A percentile compares a stretch with the other conserved stretches of the same genome.
Evolutionary conservation across 2,888 invertebrate species (phyloP).

Genomic region (Ptycholaimellus sp.): DNA sequence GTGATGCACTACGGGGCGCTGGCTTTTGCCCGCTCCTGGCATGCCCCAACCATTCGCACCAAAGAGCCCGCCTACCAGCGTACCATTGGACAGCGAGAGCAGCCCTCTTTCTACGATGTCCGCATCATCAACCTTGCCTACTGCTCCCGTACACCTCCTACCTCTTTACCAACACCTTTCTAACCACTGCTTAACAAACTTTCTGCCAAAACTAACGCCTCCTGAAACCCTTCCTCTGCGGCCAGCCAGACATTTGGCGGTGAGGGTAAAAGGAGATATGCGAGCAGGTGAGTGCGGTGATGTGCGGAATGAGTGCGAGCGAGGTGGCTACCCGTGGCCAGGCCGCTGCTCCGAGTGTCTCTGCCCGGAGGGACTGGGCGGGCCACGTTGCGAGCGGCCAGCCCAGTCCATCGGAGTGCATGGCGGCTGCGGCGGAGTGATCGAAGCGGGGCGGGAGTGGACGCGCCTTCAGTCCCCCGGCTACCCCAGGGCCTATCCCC

Average conservation of each 20-base stretch:
- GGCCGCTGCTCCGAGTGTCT: slow-evolving; percentile 3
- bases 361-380: slow-evolving; percentile 5
- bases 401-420: background rate
- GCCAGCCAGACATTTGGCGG: too few species aligned
- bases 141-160: too few species aligned
- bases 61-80: slow-evolving; percentile 4
- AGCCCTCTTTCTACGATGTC: slow-evolving; percentile 7
- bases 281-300: too few species aligned
- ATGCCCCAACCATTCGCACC: slow-evolving; percentile 4
- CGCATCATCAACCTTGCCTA: slow-evolving; percentile 6
- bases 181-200: too few species aligned
- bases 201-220: too few species aligned
- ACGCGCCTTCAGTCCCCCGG: background rate
- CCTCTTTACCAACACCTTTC: too few species aligned
- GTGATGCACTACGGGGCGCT: slow-evolving; percentile 8
- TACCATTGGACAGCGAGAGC: slow-evolving; percentile 8
- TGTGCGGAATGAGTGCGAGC: too few species aligned
- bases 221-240: too few species aligned
- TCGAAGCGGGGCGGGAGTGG: background rate
- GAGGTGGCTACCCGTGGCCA: slow-evolving; percentile 6
- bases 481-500: background rate
- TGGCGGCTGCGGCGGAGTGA: too few species aligned
- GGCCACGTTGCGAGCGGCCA: slow-evolving; percentile 2
- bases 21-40: slow-evolving; percentile 5
- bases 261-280: too few species aligned